Conservation (phyloP, 2,113 vertebrate species). For the Marmota monax region DNA sequence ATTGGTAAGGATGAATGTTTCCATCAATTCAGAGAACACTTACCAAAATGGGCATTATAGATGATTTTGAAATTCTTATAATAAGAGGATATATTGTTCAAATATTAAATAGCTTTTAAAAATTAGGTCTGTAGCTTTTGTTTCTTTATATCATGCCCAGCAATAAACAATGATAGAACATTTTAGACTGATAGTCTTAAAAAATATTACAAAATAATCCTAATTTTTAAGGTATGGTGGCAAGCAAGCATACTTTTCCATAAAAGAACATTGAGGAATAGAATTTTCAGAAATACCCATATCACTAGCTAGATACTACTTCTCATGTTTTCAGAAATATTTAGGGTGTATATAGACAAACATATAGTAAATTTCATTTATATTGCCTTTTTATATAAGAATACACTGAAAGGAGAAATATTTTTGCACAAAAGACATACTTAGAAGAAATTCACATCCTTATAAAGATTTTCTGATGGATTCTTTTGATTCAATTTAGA, state of each 20-base stretch:
- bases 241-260: not conserved
- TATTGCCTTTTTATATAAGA: not conserved
- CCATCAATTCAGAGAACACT: not conserved
- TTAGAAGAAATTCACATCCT: not conserved
- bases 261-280: not conserved
- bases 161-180: not conserved
- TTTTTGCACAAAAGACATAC: not conserved
- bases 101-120: not conserved
- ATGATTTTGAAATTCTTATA: not conserved
- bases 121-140: not conserved
- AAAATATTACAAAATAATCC: not conserved
- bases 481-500: not conserved
- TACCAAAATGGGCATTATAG: not conserved
- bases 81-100: not conserved
- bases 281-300: conserved; percentile 22
- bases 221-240: not conserved
- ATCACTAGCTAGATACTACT: not conserved
- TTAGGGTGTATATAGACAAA: not conserved
- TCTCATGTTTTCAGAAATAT: not conserved
- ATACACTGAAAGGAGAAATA: not conserved
- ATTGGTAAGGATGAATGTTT: not conserved
- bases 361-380: not conserved
- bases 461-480: not conserved
- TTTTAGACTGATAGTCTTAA: not conserved
- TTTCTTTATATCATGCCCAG: not conserved